phyloP scores from a whole-genome alignment of 2,113 vertebrate species.

The Chlorodrepanis virens region DNA sequence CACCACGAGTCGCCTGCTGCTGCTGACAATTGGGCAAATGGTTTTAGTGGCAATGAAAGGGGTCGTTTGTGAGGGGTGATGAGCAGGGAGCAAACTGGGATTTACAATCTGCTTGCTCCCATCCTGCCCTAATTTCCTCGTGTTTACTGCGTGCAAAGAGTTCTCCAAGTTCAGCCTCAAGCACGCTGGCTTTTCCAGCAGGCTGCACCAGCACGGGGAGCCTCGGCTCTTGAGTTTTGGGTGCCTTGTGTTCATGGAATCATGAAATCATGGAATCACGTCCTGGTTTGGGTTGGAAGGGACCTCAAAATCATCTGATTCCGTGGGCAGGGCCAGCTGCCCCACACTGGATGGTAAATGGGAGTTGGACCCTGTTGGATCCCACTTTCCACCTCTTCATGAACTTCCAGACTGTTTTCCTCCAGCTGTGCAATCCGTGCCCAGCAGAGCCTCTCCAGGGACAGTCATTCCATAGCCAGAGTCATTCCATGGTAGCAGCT shows the following conservation, averaged over 20 bases:
- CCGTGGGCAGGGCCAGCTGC: neutral
- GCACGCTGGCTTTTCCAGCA: neutral
- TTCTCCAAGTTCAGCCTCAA: neutral
- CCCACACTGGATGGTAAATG: neutral
- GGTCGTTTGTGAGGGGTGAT: neutral
- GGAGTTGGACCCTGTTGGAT: neutral
- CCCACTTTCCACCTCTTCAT: fast-evolving
- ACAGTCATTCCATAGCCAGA: neutral
- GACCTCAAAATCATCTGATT: neutral
- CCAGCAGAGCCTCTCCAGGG: neutral
- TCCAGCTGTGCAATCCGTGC: neutral
- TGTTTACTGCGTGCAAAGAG: neutral
- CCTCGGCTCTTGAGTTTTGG: neutral
- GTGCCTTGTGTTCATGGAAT: neutral
- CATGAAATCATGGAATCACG: neutral
- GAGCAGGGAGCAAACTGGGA: neutral
- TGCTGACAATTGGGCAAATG: neutral
- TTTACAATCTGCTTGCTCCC: neutral
- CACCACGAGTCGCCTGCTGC: neutral
- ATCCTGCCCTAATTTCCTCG: neutral
- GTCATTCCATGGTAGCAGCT: neutral
- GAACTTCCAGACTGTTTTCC: neutral
- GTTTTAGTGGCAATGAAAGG: neutral
- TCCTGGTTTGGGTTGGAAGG: neutral
- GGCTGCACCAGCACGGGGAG: neutral